Evolutionary conservation across 2,888 invertebrate genomes (phyloP), one percentile per base, ranked within the genome.

Genomic region (Mycalesis mineus): DNA sequence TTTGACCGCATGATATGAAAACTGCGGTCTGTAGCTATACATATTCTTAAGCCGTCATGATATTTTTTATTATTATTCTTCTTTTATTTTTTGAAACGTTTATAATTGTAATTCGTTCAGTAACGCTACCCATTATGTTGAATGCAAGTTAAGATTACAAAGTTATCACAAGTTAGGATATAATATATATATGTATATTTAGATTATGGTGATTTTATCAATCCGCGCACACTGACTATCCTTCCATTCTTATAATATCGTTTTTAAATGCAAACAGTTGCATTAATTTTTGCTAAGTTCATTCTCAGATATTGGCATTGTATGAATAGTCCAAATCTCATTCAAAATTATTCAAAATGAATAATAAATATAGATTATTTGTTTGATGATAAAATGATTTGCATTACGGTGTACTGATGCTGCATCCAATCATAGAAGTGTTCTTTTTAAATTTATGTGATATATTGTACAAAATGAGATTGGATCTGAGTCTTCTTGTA

Each of bases 401-500:
- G 39, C 37, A 28, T 49, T 40, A 22, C 33, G 47, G 29, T 7
- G 13, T 33, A 33, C 15, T 67, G 65, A 68, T 65, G 70, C 69
- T 73, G 72, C 71, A 71, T 69, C 71, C 67, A 65, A 69, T 55
- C 33, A 14, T 61, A 65, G 50, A 73, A 71, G 83, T 84, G 82
- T 83, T 63, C 81, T 78, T 81, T 81, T 78, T 80, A 68, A 74
- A 74, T 76, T 77, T 77, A 82, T 86, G 86, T 87, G 86, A 87
- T 85, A 83, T 80, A 81, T 79, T 84, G 86, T 87, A 86, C 85
- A 88, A 88, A 65, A 55, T 78, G 75, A 84, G 82, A 88, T 85
- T 84, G 84, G 82, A 84, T 77, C 69, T 47, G 75, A 81, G 77
- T 84, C 79, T 83, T 82, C 80, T 78, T 47, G 72, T 80, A 73